Evolutionary conservation across 2,113 vertebrate genomes (phyloP), one percentile per base, ranked within the genome.

Genomic region (Sus scrofa): DNA sequence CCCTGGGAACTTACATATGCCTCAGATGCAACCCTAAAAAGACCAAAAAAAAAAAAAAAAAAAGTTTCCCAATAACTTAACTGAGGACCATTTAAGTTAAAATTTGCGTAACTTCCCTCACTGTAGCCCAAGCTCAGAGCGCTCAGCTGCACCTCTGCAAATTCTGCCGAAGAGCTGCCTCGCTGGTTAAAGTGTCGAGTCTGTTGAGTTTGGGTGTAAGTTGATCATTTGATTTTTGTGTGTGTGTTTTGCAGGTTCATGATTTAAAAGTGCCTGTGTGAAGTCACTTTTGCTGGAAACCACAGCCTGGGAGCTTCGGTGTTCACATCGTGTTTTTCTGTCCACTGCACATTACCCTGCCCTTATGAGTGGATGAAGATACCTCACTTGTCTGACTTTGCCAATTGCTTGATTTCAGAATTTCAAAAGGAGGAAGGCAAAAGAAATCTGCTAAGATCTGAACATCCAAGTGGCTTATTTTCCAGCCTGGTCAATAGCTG

Each of bases 251-350:
- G 74, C 99, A 99, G 99, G 98, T 99, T 98, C 91, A 95, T 98
- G 98, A 98, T 98, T 98, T 97, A 96, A 98, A 99, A 99, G 99
- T 99, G 99, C 99, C 99, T 99, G 98, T 98, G 98, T 97, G 98
- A 98, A 98, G 98, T 99, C 98, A 96, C 98, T 98, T 97, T 95
- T 96, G 63, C 95, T 96, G 98, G 97, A 91, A 98, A 98, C 97
- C 97, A 97, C 97, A 98, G 94, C 97, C 15, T 1, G 87, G 71
- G 78, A 11, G 84, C 89, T 93, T 70, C 16, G 81, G 92, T 95
- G 94, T 98, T 97, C 96, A 82, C 95, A 93, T 94, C 82, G 94
- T 89, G 0, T 15, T 98, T 79, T 98, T 97, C 97, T 98, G 2
- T 96, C 78, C 94, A 97, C 97, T 97, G 97, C 93, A 96, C 91